A percentile compares a stretch with the other conserved stretches of the same genome.
phyloP scores from a whole-genome alignment of 1,140 invertebrate genomes.

The Cephus cinctus region DNA sequence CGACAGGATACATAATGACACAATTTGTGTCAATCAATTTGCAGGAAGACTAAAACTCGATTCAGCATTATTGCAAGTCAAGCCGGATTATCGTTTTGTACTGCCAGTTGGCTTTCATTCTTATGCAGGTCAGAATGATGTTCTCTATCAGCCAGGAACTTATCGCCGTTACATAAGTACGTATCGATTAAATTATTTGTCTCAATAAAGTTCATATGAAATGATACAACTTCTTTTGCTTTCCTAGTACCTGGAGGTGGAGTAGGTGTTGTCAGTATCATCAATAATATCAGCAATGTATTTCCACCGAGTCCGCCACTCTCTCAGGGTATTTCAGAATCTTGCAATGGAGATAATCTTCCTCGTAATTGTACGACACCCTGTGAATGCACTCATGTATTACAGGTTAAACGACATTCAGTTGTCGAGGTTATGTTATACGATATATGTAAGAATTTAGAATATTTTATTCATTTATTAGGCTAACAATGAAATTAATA shows the following conservation, averaged over 20 bases:
- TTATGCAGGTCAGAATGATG: slow-evolving; percentile 72
- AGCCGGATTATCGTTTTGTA: slow-evolving; percentile 74
- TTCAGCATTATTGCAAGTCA: slow-evolving; percentile 66
- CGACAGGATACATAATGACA: slow-evolving; percentile 63
- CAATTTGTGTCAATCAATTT: slow-evolving; percentile 74
- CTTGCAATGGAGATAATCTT: slow-evolving; percentile 78
- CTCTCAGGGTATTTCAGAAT: slow-evolving; percentile 72
- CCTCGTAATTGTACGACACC: slow-evolving; percentile 69
- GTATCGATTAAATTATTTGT: slow-evolving; percentile 1
- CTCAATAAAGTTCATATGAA: background rate
- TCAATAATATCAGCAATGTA: slow-evolving; percentile 76
- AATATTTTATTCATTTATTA: too few relatives aligned
- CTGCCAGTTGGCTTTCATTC: slow-evolving; percentile 74
- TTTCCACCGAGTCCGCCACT: slow-evolving; percentile 73
- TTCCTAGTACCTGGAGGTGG: background rate
- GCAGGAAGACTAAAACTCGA: slow-evolving; percentile 67
- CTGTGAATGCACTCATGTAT: slow-evolving; percentile 80
- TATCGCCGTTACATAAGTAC: slow-evolving; percentile 75
- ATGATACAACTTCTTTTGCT: background rate
- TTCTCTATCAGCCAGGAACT: slow-evolving; percentile 71
- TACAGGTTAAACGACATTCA: slow-evolving; percentile 75
- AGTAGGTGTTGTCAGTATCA: slow-evolving; percentile 56
- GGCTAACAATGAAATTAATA: too few relatives aligned
- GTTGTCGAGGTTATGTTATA: slow-evolving; percentile 79
- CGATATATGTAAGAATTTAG: slow-evolving; percentile 76